A percentile compares a stretch with the other conserved stretches of the same genome.
Evolutionary conservation across 2,113 vertebrate genomes (phyloP).

Genomic region (Anthoscopus minutus): DNA sequence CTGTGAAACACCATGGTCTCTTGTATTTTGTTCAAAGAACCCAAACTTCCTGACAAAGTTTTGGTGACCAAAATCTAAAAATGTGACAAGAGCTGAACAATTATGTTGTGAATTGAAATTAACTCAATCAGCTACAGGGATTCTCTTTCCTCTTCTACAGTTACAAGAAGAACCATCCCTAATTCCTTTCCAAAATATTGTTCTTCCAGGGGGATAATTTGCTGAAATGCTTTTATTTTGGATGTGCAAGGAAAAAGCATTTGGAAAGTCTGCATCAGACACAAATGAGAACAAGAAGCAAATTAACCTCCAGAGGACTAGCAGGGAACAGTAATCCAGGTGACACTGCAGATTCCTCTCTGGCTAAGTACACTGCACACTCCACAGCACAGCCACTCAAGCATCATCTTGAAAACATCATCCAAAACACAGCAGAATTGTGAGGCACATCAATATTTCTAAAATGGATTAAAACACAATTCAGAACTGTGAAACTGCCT

Average conservation of each 20-base stretch:
- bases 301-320: background rate
- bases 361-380: background rate
- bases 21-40: background rate
- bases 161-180: background rate
- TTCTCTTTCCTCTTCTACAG: background rate
- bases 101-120: background rate
- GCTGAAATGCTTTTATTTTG: background rate
- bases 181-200: background rate
- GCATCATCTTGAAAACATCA: background rate
- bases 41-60: background rate
- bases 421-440: background rate
- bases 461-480: background rate
- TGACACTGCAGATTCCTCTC: background rate
- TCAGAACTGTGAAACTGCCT: background rate
- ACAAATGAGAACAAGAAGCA: background rate
- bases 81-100: background rate
- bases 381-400: background rate
- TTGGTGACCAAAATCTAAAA: background rate
- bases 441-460: background rate
- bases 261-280: background rate
- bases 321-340: background rate
- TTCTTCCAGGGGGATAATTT: background rate
- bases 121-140: background rate
- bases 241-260: background rate
- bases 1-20: background rate